Base-by-base conservation (phyloP, 2,113 vertebrate species). In the Miniopterus natalensis region DNA sequence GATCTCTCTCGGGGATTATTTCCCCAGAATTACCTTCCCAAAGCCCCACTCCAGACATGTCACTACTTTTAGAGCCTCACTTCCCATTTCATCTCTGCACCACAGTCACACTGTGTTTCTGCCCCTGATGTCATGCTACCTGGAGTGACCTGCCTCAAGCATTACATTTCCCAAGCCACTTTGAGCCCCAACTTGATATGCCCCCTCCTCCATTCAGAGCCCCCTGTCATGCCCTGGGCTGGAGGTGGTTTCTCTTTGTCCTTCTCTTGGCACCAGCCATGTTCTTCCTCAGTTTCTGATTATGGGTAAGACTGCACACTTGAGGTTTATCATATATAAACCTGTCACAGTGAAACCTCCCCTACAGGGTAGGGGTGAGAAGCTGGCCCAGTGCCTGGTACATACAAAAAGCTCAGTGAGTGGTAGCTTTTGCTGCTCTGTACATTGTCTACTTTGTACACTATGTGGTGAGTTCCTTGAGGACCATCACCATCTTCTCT, bases 161-260 rank as follows among this genome's bases (percentile, higher is more conserved):
- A 31, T 55, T 84, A 13, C 42, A 25, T 84, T 84, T 84, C 45
- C 18, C 5, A n/a, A 53, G 40, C 59, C 31, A 57, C 70, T 8
- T 63, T 79, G 53, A 84, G 55, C 27, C 68, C 40, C 42, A 42
- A 18, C 9, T 55, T 86, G n/a, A 70, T 53, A 29, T 42, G 59
- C 2, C 3, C 8, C 20, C 29, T 53, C n/a, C 55, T 86, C 63
- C 2, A 27, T 84, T 59, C 65, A 81, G 47, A 36, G 36, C 78
- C 40, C 92, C 70, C 42, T 57, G 59, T 71, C 40, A 18, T n/a
- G 29, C 12, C 29, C n/a, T 40, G 63, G n/a, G 29, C 57, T 75
- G 36, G 55, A 92, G 40, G 23, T 61, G 31, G 45, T 85, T 86
- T 53, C 47, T 90, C 25, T 94, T 20, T 88, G 40, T 66, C 20